Evolutionary conservation across 2,797 vertebrate species (phyloP), one percentile per base, ranked within the genome.

Genomic region (Premnoplex brunnescens): DNA sequence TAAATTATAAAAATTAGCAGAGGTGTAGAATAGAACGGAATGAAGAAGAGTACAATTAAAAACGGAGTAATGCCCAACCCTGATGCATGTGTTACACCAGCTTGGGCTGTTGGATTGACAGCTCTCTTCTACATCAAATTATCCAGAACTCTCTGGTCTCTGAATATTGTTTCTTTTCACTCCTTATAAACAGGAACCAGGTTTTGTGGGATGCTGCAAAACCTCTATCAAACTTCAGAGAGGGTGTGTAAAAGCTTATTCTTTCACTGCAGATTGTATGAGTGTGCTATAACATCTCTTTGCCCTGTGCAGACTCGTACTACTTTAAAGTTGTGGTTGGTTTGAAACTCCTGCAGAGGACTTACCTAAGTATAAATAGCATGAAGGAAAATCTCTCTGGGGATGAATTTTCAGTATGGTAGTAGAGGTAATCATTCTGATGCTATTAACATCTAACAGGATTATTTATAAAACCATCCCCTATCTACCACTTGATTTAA

Each of bases 371-470:
- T 75, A 49, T 75, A 95, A 91, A 54, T 28, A 75, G n/a, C 54
- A 54, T 39, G 73, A 52, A 88, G 34, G 77, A 77, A 88, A 83
- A 78, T 83, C 15, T 83, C 46, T 56, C 93, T 64, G 26, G 77
- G 68, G 73, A 11, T 44, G 32, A 43, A 39, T 91, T 91, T 95
- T 89, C 54, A 16, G 10, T 67, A 37, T 78, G 68, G 63, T 43
- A 77, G 62, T n/a, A 74, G 26, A 71, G 43, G 71, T 85, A 93
- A 93, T 89, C 10, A 60, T 89, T 91, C 27, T 95, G 62, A 95
- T 96, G 89, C 79, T 94, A 68, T 95, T 95, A 96, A 62, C 22
- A 84, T 36, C 27, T 95, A 93, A 93, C 41, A 89, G 72, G 82
- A 88, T 85, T 93, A 49, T 78, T 89, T 87, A 58, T 59, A 88